Evolutionary conservation across 2,797 vertebrate species (phyloP), one percentile per base, ranked within the genome.

Genomic region (Alcedo atthis): DNA sequence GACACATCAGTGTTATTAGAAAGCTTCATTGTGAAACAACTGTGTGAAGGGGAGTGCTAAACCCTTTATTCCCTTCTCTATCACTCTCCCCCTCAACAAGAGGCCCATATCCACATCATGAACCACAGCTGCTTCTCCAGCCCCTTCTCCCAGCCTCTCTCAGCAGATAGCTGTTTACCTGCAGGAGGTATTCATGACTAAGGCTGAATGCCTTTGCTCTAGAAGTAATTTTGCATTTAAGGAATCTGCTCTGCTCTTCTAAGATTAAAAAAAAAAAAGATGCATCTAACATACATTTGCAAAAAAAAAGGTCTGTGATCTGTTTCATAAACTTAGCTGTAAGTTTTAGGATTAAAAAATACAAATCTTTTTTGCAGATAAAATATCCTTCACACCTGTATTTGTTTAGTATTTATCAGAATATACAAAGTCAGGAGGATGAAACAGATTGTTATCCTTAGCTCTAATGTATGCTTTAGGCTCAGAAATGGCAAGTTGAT

Each of bases 371-470:
- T 64, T 70, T 67, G 20, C n/a, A 85, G 73, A 67, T 71, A 66
- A 91, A 24, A 18, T 61, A 85, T 81, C 9, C 17, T 75, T 89
- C 94, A n/a, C 21, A 62, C 28, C 10, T 93, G 55, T 79, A 74
- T 88, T 94, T 94, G 51, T 76, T 95, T 62, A 81, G 49, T 68
- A 92, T 74, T 92, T 85, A 86, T 93, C 79, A 89, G 68, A 66
- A 77, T 85, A 68, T 76, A 80, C 43, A 22, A 92, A 92, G 45
- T 85, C 55, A 85, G 40, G 35, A 63, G 30, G 35, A 91, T 51
- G 46, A 89, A 92, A 80, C 26, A 87, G 93, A 89, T 89, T 87
- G 19, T 92, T 94, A 89, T 43, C 77, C 75, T 55, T 45, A 78
- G 32, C n/a, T 81, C 5, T 77, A 78, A 90, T 81, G 53, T 71